Evolutionary conservation across 2,797 vertebrate species (phyloP).

Genomic region (Kryptopterus vitreolus): DNA sequence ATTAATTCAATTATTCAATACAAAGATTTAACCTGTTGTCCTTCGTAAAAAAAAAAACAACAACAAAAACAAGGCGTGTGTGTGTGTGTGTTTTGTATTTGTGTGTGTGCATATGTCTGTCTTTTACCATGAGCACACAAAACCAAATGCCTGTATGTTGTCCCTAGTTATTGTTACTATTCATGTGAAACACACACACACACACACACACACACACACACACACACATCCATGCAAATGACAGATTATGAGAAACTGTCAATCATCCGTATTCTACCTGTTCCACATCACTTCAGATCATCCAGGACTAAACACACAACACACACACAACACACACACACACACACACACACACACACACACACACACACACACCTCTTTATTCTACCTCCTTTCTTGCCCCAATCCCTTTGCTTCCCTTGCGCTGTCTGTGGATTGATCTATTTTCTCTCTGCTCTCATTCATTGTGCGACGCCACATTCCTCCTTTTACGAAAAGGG

Average conservation of each 20-base stretch:
- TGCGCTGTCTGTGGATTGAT: neutral
- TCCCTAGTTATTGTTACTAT: constrained; percentile 29
- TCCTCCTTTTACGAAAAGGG: neutral
- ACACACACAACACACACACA: constrained; percentile 42
- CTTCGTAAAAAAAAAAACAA: neutral
- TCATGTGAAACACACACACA: constrained; percentile 49
- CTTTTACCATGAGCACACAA: constrained; percentile 11
- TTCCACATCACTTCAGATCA: constrained; percentile 28
- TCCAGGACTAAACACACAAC: constrained; percentile 8
- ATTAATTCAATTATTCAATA: constrained; percentile 6
- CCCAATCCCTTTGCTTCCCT: too few relatives aligned
- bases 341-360: constrained; percentile 38
- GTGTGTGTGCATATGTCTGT: neutral
- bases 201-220: constrained; percentile 39
- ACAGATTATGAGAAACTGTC: constrained; percentile 27
- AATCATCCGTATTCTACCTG: constrained; percentile 40
- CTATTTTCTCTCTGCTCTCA: constrained; percentile 10
- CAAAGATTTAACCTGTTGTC: constrained; percentile 1
- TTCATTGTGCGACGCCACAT: neutral
- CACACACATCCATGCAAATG: constrained; percentile 53
- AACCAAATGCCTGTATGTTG: constrained; percentile 26
- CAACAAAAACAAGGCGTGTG: too few relatives aligned
- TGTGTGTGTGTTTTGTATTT: neutral
- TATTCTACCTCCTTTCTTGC: constrained; percentile 32
- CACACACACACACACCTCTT: constrained; percentile 48